A percentile compares a stretch with the other conserved stretches of the same genome.
Evolutionary conservation across 1,140 invertebrate species (phyloP).

Genomic region (Coelopa frigida): DNA sequence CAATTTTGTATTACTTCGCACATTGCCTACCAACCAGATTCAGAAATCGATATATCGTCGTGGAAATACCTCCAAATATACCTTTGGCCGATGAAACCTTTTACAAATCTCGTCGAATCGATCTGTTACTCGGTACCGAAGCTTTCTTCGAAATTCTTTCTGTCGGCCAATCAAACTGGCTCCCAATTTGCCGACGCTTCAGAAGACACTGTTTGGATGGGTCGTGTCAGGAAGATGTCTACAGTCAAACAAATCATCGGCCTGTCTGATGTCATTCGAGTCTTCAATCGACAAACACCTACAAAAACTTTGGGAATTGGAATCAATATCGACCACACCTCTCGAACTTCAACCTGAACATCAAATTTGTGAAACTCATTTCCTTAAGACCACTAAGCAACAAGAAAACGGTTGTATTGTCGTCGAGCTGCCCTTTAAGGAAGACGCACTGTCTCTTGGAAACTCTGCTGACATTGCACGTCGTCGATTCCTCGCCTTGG

Average conservation of each 20-base stretch:
- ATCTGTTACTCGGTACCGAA: constrained; percentile 25
- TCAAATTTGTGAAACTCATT: no score
- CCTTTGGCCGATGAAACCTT: constrained; percentile 28
- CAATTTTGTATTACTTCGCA: constrained; percentile 7
- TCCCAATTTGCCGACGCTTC: constrained; percentile 1
- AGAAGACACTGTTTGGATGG: constrained; percentile 22
- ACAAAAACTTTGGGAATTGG: constrained; percentile 20
- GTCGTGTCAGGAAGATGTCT: constrained; percentile 10
- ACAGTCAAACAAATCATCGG: not conserved
- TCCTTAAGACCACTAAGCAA: no score
- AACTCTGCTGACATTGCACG: constrained; percentile 17
- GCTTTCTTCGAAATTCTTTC: constrained; percentile 21
- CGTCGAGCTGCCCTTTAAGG: no score
- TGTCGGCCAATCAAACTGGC: constrained; percentile 17
- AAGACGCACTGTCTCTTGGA: no score
- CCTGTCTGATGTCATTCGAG: no score
- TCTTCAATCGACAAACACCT: constrained; percentile 8
- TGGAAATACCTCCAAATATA: constrained; percentile 8
- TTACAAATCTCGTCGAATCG: constrained; percentile 18
- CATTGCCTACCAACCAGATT: not conserved
- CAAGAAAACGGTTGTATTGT: no score
- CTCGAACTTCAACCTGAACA: no score
- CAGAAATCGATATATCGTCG: not conserved
- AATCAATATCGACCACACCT: no score
- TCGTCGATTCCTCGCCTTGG: constrained; percentile 18